These are phyloP conservation scores for Microtus obscurus DNA, from an alignment of 2,797 vertebrate species.

Conservation along the genomic window DNA sequence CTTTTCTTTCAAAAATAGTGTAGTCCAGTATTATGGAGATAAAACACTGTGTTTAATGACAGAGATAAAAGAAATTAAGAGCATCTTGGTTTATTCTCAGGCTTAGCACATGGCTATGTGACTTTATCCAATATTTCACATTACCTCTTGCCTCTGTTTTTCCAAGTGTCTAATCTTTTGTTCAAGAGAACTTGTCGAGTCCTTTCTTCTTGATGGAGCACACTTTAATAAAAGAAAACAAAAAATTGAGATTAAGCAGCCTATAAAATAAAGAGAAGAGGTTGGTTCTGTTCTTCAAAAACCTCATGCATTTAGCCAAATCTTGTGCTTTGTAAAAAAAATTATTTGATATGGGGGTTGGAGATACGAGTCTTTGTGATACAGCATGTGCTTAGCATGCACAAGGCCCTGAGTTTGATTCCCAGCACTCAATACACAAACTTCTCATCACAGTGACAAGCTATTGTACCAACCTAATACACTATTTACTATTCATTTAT, in stretches of 20 bases:
- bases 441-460: not conserved
- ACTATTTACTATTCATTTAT: not conserved
- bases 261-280: conserved; percentile 30
- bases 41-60: not conserved
- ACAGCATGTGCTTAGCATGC: not conserved
- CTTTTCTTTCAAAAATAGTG: not conserved
- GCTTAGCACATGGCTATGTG: not conserved
- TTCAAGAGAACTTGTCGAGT: conserved; percentile 74
- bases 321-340: not conserved
- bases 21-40: not conserved
- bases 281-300: not conserved
- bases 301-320: not conserved
- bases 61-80: not conserved
- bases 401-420: not conserved
- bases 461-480: not conserved
- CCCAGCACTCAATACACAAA: not conserved
- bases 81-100: not conserved
- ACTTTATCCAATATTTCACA: conserved; percentile 30
- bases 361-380: not conserved
- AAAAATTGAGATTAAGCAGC: conserved; percentile 29
- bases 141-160: conserved; percentile 91
- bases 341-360: not conserved
- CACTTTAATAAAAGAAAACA: conserved; percentile 67
- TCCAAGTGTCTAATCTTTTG: conserved; percentile 88
- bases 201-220: conserved; percentile 76